These are phyloP conservation scores for Nannoperca obscura DNA, from an alignment of 2,797 vertebrate species.

Conservation along the genomic window DNA sequence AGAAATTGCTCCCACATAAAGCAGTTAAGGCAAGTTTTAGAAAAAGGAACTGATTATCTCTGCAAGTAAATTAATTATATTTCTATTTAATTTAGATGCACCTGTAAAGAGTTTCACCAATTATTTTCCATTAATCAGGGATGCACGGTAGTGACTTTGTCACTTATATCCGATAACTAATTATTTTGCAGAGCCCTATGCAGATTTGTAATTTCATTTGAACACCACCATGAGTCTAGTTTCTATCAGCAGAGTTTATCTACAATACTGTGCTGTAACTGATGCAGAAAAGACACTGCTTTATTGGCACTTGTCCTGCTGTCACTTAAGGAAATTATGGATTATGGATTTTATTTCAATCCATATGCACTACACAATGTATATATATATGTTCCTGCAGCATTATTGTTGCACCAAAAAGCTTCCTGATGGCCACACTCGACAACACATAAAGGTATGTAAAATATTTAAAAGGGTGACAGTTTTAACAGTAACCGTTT, in stretches of 20 bases:
- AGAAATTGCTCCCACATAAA: slow-evolving; percentile 34
- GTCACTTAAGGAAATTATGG: background rate
- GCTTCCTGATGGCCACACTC: background rate
- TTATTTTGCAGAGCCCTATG: background rate
- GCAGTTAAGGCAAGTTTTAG: slow-evolving; percentile 33
- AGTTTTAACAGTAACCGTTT: background rate
- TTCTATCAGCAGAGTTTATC: background rate
- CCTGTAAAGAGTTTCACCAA: background rate
- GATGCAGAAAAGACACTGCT: background rate
- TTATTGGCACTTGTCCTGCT: background rate
- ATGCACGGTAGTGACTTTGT: background rate
- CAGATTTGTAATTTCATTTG: background rate
- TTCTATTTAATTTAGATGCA: slow-evolving; percentile 6
- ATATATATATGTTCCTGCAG: background rate
- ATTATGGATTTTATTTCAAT: background rate
- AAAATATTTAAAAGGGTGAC: background rate
- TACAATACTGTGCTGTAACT: background rate
- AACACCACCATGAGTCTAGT: background rate
- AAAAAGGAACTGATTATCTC: slow-evolving; percentile 17
- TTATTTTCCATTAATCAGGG: slow-evolving; percentile 12
- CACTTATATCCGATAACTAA: background rate
- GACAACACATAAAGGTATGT: background rate
- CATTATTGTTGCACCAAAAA: background rate
- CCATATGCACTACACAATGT: background rate
- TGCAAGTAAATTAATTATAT: background rate